Evolutionary conservation across 2,797 vertebrate genomes (phyloP), one percentile per base, ranked within the genome.

Genomic region (Lacerta bilineata): DNA sequence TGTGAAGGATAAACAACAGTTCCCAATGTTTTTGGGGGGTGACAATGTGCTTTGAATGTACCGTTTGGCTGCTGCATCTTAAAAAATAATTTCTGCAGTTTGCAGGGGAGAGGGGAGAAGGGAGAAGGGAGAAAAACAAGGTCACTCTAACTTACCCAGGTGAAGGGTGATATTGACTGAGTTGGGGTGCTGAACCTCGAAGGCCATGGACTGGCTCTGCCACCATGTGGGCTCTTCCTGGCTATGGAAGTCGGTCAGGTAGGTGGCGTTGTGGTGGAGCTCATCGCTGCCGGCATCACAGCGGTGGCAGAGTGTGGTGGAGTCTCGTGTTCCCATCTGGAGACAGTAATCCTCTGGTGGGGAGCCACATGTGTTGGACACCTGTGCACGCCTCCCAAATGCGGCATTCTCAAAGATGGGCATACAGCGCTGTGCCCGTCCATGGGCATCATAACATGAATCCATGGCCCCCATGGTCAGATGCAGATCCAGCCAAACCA

Each of bases 121-220:
- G 50, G 50, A 50, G 11, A 50, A 55, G 50, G 13, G 50, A 55
- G 50, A 55, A 55, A 55, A 55, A 55, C 50, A 55, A 55, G 13
- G 50, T 55, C 50, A 1, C 23, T 0, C 0, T 59, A 66, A 90
- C 98, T 98, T 97, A 99, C 98, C 98, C 88, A 99, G 95, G 84
- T 94, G 96, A 17, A 99, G 97, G 10, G 98, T 98, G 95, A 99
- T 95, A 96, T 98, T 99, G 95, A 99, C 97, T 0, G 98, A 98
- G 92, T 95, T 97, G 72, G 98, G 98, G 94, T 98, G 89, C 97
- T 99, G 98, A 91, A 99, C 95, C 2, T 98, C 97, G 0, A 98
- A 98, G 88, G 96, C 98, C 98, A 99, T 99, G 93, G 98, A 98
- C 93, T 98, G 98, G 95, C 98, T 99, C 96, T 99, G 98, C 98